Conservation (phyloP, 2,797 vertebrate genomes). For the Scarus forsteni region DNA sequence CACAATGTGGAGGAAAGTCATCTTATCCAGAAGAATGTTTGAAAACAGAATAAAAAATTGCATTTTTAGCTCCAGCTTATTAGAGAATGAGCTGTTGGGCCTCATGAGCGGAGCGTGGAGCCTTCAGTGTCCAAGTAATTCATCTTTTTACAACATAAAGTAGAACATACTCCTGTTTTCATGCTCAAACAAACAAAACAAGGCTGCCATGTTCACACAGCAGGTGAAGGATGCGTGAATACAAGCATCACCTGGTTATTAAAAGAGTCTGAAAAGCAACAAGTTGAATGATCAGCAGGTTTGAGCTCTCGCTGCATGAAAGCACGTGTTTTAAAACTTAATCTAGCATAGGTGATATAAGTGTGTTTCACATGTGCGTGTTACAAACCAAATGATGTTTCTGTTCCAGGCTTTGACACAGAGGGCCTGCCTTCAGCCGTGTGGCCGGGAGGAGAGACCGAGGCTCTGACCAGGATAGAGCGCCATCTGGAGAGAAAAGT, state of each 20-base stretch:
- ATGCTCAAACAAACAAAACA: neutral
- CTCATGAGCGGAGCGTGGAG: no score
- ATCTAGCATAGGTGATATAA: neutral
- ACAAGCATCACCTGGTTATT: neutral
- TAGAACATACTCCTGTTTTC: neutral
- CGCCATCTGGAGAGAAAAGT: constrained; percentile 86
- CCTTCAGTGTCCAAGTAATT: neutral
- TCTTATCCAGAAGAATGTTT: no score
- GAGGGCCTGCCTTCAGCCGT: constrained; percentile 82
- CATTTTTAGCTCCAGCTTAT: no score
- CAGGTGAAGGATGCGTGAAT: neutral
- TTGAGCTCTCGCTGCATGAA: neutral
- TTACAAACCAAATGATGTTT: no score
- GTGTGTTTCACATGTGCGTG: no score
- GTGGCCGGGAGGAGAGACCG: constrained; percentile 86
- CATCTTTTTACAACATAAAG: no score
- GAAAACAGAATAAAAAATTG: no score
- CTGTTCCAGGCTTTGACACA: constrained; percentile 81
- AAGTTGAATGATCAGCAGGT: neutral
- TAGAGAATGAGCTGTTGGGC: no score
- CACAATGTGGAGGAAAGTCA: neutral
- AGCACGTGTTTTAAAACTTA: neutral
- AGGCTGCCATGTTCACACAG: neutral
- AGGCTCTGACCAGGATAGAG: constrained; percentile 85
- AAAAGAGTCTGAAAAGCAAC: neutral